Evolutionary conservation across 2,888 invertebrate species (phyloP), one percentile per base, ranked within the genome.

Genomic region (Gerris lacustris): DNA sequence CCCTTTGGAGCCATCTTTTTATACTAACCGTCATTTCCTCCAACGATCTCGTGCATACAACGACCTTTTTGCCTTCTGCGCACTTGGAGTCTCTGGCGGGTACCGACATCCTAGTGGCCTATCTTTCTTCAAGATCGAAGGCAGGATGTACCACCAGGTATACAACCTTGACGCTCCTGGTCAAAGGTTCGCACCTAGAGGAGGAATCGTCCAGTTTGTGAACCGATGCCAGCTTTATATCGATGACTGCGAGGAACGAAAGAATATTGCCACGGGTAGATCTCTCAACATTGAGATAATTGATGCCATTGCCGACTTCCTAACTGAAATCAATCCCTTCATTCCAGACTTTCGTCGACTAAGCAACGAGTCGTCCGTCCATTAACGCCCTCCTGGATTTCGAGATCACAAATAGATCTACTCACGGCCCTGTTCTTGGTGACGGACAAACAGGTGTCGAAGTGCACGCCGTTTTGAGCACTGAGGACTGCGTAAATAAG

Each of bases 51-150:
- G 67, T 11, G 67, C 71, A 6, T 70, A 71, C 67, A 68, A 72
- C 66, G 70, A 72, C 31, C 5, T 72, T 6, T 55, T 72, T 68
- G 47, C 72, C 0, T 72, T 72, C 45, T 72, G 72, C 43, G 72
- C 70, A 5, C 63, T 66, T 7, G 45, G 45, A 7, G 66, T 71
- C 5, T 45, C 55, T 5, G 69, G 66, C 5, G 69, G 47, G 5
- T 67, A 69, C 44, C 66, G 67, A 2, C 47, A 66, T 55, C 55
- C 63, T 6, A 45, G 6, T 62, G 71, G 71, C 17, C n/a, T 69
- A 0, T 66, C 69, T 17, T 71, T 71, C 55, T 71, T 71, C 63
- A 71, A 71, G 47, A 69, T 71, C 11, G 69, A 71, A 44, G 71
- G 69, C 5, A 45, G 71, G 5, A 66, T 69, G 67, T 71, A 71